A percentile compares a stretch with the other conserved stretches of the same genome.
These are phyloP conservation scores for Sylvia borin DNA, from an alignment of 2,797 vertebrate genomes.

Conservation along the genomic window DNA sequence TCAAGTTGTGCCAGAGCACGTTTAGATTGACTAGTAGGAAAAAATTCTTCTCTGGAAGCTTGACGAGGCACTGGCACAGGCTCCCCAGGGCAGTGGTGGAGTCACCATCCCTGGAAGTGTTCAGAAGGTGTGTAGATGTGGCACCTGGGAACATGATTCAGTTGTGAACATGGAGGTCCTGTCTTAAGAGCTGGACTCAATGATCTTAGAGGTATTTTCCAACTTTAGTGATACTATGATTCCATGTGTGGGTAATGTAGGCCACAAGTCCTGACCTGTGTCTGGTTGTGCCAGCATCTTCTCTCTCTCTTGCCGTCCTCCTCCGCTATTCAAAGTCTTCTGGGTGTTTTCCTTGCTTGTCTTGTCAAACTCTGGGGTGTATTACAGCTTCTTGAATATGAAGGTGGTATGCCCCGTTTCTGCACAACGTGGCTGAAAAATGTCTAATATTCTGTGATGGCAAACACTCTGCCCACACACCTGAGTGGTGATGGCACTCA, in stretches of 20 bases:
- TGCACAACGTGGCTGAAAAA: conserved; percentile 1
- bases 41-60: neutral
- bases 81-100: neutral
- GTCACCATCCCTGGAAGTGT: neutral
- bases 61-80: neutral
- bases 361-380: neutral
- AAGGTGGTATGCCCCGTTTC: neutral
- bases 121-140: neutral
- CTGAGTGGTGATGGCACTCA: neutral
- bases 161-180: neutral
- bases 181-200: neutral
- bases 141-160: neutral
- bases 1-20: neutral
- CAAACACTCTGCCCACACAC: conserved; percentile 47
- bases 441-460: conserved; percentile 36
- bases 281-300: neutral
- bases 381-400: neutral
- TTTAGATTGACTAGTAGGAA: neutral
- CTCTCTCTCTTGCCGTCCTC: fast-evolving
- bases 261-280: neutral
- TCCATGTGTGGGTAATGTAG: fast-evolving
- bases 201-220: neutral
- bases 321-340: neutral
- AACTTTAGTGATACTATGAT: neutral
- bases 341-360: neutral